phyloP scores from a whole-genome alignment of 2,113 vertebrate genomes.

The Glaucomys volans region DNA sequence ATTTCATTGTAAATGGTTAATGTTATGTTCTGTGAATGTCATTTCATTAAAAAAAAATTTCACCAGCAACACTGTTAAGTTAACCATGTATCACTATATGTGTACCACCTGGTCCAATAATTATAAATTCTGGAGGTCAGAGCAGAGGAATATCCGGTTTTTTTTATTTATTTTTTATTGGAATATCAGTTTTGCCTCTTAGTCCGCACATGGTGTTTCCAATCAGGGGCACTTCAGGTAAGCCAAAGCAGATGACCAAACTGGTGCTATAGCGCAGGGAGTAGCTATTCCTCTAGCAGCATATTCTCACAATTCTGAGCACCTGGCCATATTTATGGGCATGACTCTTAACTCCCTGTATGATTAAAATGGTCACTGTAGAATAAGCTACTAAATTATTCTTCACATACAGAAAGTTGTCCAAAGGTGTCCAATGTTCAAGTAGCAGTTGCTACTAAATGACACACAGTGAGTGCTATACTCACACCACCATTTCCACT shows the following conservation, averaged over 20 bases:
- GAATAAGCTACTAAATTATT: not conserved
- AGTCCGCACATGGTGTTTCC: not conserved
- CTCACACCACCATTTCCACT: not conserved
- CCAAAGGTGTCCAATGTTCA: too few relatives aligned
- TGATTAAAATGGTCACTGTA: not conserved
- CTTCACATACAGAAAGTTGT: not conserved
- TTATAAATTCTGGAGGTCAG: not conserved
- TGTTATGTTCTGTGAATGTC: not conserved
- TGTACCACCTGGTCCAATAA: not conserved
- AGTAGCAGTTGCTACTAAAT: not conserved
- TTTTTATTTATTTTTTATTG: too few relatives aligned
- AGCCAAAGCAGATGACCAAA: not conserved
- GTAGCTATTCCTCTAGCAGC: accelerated
- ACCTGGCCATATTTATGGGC: not conserved
- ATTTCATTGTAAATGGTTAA: not conserved
- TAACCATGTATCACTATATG: not conserved
- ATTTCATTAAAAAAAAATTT: not conserved
- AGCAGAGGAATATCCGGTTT: too few relatives aligned
- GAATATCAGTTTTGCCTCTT: not conserved
- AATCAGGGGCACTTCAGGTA: not conserved
- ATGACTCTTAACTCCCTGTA: not conserved
- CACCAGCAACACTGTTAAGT: not conserved
- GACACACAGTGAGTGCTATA: not conserved
- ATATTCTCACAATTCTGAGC: not conserved
- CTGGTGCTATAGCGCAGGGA: not conserved